Evolutionary conservation across 2,797 vertebrate genomes (phyloP).

Genomic region (Apodemus agrarius): DNA sequence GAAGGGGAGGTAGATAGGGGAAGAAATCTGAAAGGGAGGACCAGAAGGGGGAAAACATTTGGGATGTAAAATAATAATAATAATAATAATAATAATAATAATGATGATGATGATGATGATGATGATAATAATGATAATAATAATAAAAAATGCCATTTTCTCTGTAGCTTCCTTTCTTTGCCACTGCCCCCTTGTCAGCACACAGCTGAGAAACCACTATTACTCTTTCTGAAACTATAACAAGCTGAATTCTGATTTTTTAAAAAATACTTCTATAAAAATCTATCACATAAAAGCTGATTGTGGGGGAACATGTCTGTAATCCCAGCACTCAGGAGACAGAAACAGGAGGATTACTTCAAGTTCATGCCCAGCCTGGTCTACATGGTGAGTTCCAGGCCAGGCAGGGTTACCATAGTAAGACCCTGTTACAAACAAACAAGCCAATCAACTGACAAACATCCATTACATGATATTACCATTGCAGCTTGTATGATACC

Average conservation of each 20-base stretch:
- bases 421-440: background rate
- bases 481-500: background rate
- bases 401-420: background rate
- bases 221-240: background rate
- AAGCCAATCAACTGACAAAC: background rate
- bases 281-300: background rate
- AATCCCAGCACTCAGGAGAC: background rate
- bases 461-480: background rate
- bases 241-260: background rate
- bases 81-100: no score
- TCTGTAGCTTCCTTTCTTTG: background rate
- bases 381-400: background rate
- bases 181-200: background rate
- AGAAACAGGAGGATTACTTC: background rate
- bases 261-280: background rate
- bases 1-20: background rate
- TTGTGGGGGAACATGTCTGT: background rate
- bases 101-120: no score
- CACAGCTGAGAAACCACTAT: background rate
- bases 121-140: background rate
- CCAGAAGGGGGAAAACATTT: background rate
- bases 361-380: background rate
- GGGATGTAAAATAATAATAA: background rate
- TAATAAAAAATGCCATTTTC: background rate
- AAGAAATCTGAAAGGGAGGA: no score